A percentile compares a stretch with the other conserved stretches of the same genome.
Evolutionary conservation across 37 sponge, comb jelly and placozoan species (phyloP).

Genomic region (Aplysina aerophoba): DNA sequence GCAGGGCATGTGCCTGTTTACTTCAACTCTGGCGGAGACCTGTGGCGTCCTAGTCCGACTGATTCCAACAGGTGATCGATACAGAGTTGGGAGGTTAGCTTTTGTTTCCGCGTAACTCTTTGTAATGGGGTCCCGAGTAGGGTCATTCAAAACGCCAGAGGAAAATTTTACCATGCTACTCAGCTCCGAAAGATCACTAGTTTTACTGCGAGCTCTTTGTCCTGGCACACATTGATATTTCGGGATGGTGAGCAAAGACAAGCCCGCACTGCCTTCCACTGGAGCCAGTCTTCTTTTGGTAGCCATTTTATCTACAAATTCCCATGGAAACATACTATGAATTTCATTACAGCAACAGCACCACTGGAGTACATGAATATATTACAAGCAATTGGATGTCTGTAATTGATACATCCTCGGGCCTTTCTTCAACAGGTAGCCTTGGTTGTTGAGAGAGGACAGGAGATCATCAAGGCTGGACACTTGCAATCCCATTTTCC

Average conservation of each 20-base stretch:
- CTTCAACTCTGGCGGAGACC: background rate
- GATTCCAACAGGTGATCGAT: background rate
- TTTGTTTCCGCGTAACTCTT: constrained; percentile 14
- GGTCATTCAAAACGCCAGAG: background rate
- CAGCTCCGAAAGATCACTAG: background rate
- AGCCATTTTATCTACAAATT: constrained; percentile 7
- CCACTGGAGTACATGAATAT: background rate
- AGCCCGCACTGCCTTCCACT: background rate
- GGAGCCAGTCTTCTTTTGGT: background rate
- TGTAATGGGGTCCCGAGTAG: too few relatives aligned
- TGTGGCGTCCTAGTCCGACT: background rate
- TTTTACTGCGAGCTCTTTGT: background rate
- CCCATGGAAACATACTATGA: background rate
- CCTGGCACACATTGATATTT: constrained; percentile 18
- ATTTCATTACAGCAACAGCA: too few relatives aligned
- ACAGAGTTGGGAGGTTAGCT: background rate
- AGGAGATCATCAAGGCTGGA: constrained; percentile 82
- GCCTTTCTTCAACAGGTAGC: constrained; percentile 96
- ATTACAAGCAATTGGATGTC: constrained; percentile 58
- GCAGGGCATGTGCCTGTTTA: background rate
- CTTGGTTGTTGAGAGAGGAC: constrained; percentile 90
- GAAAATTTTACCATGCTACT: background rate
- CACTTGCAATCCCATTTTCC: constrained; percentile 71
- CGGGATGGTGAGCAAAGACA: background rate
- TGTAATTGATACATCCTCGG: constrained; percentile 88